These are phyloP conservation scores for Melanerpes aurifrons DNA, from an alignment of 2,113 vertebrate species.

Conservation along the genomic window DNA sequence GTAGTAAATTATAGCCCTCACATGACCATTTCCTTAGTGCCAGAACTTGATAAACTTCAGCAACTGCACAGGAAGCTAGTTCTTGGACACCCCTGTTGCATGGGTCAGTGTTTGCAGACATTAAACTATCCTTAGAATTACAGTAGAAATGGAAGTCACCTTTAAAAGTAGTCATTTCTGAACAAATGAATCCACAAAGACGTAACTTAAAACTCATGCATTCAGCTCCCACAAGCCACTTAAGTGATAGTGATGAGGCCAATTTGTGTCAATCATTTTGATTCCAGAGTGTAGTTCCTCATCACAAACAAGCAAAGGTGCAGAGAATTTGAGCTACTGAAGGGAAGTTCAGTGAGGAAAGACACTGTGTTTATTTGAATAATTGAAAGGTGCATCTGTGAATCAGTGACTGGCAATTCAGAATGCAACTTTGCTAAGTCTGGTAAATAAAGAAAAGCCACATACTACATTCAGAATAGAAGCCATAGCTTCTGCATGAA, in stretches of 20 bases:
- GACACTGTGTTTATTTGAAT: slow-evolving; percentile 42
- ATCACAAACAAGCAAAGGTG: slow-evolving; percentile 34
- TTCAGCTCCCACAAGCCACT: slow-evolving; percentile 41
- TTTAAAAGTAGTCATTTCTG: slow-evolving; percentile 22
- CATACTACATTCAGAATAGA: slow-evolving; percentile 49
- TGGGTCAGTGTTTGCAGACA: neutral
- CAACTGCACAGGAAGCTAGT: neutral
- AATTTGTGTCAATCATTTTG: slow-evolving; percentile 29
- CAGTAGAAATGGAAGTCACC: slow-evolving; percentile 30
- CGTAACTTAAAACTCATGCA: slow-evolving; percentile 21
- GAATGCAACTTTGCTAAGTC: slow-evolving; percentile 39
- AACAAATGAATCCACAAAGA: slow-evolving; percentile 14
- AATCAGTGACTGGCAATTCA: slow-evolving; percentile 59
- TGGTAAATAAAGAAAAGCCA: slow-evolving; percentile 48
- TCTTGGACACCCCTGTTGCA: neutral
- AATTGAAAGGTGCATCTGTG: slow-evolving; percentile 54
- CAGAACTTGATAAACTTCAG: neutral
- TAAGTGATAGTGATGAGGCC: slow-evolving; percentile 39
- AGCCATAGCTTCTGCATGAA: slow-evolving; percentile 36
- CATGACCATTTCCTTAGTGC: neutral
- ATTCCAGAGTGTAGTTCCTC: slow-evolving; percentile 20
- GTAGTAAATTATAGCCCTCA: neutral
- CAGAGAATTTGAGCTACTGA: slow-evolving; percentile 30
- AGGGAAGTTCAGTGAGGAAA: slow-evolving; percentile 14
- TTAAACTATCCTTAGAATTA: neutral